A percentile compares a stretch with the other conserved stretches of the same genome.
These are phyloP conservation scores for Sceloporus undulatus DNA, from an alignment of 2,113 vertebrate genomes.

Conservation along the genomic window DNA sequence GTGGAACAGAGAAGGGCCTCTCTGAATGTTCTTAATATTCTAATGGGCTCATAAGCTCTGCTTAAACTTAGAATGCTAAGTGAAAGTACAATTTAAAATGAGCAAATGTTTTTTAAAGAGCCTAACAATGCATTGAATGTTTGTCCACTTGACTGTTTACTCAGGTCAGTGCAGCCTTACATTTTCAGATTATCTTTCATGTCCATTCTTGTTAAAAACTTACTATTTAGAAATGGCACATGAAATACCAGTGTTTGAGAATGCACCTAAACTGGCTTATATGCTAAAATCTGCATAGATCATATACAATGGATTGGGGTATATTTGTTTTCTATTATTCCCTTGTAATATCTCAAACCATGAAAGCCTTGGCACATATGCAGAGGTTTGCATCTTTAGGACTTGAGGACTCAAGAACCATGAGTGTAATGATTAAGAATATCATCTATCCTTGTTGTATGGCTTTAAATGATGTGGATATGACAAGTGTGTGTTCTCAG, in stretches of 20 bases:
- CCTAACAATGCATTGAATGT: not conserved
- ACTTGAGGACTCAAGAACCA: not conserved
- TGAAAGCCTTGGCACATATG: not conserved
- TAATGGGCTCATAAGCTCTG: constrained; percentile 46
- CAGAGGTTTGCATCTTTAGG: not conserved
- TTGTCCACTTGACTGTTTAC: not conserved
- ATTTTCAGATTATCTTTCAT: not conserved
- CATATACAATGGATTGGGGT: not conserved
- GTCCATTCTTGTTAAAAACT: not conserved
- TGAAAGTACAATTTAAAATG: constrained; percentile 54
- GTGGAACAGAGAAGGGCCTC: not conserved
- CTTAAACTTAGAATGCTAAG: constrained; percentile 49
- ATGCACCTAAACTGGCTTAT: not conserved
- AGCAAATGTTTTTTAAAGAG: constrained; percentile 1
- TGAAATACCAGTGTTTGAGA: not conserved
- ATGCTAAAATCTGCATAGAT: not conserved
- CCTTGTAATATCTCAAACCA: not conserved
- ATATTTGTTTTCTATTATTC: not conserved
- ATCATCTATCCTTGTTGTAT: not conserved
- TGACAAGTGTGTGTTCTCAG: not conserved
- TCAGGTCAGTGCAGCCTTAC: not conserved
- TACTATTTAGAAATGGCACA: not conserved
- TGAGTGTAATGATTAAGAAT: not conserved
- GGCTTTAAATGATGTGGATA: not conserved
- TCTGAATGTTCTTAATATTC: not conserved